These are phyloP conservation scores for Frieseomelitta varia DNA, from an alignment of 1,140 invertebrate genomes.

Conservation along the genomic window DNA sequence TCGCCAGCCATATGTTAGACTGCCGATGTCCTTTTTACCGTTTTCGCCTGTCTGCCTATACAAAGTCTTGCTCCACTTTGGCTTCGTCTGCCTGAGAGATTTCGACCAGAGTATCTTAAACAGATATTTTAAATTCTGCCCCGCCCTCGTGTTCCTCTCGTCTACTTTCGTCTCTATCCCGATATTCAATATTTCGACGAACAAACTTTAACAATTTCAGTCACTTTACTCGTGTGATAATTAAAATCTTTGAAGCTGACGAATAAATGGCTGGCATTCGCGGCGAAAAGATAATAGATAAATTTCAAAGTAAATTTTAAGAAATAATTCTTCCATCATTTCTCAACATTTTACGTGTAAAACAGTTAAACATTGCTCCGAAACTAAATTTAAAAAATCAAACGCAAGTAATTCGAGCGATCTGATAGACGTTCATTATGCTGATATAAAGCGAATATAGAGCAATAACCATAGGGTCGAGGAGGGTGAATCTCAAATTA, in stretches of 20 bases:
- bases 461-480: constrained; percentile 59
- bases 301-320: too few relatives aligned
- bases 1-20: constrained; percentile 79
- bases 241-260: too few relatives aligned
- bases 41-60: constrained; percentile 41
- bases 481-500: constrained; percentile 70
- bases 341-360: too few relatives aligned
- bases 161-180: too few relatives aligned
- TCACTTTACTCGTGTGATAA: too few relatives aligned
- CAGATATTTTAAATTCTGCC: background rate
- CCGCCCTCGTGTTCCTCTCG: background rate
- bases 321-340: too few relatives aligned
- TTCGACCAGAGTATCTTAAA: background rate
- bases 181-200: too few relatives aligned
- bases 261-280: too few relatives aligned
- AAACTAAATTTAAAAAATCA: constrained; percentile 39
- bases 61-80: constrained; percentile 1
- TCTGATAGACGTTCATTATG: constrained; percentile 51
- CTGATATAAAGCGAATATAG: constrained; percentile 64
- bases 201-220: too few relatives aligned
- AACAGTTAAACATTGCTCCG: background rate
- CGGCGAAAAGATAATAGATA: too few relatives aligned
- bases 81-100: background rate
- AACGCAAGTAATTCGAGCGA: background rate
- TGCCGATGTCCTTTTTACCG: constrained; percentile 77